phyloP scores from a whole-genome alignment of 2,888 invertebrate species.

The Apeira syringaria region DNA sequence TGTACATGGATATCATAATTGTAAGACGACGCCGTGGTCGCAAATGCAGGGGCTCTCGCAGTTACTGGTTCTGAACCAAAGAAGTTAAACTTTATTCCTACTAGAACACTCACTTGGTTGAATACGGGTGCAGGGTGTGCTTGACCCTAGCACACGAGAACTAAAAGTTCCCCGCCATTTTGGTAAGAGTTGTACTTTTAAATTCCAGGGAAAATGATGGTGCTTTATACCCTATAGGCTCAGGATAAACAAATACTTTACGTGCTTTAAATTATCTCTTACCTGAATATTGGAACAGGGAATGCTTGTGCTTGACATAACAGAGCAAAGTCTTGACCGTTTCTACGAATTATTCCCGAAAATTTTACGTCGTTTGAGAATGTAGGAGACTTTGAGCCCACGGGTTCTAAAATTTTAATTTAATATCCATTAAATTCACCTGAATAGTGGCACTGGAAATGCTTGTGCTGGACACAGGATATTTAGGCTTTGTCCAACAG shows the following conservation, averaged over 20 bases:
- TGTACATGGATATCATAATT: slow-evolving; percentile 67
- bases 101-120: slow-evolving; percentile 84
- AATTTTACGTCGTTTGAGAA: slow-evolving; percentile 88
- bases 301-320: slow-evolving; percentile 91
- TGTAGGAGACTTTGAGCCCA: slow-evolving; percentile 88
- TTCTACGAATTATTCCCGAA: slow-evolving; percentile 86
- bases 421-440: slow-evolving; percentile 75
- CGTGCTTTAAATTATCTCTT: slow-evolving; percentile 37
- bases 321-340: slow-evolving; percentile 85
- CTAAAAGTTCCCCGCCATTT: slow-evolving; percentile 78
- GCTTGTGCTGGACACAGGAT: slow-evolving; percentile 86
- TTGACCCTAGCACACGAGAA: slow-evolving; percentile 87
- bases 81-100: slow-evolving; percentile 31
- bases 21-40: slow-evolving; percentile 77
- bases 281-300: slow-evolving; percentile 85
- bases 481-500: slow-evolving; percentile 79
- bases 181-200: slow-evolving; percentile 84
- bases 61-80: slow-evolving; percentile 76
- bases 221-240: slow-evolving; percentile 85
- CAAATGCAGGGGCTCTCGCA: slow-evolving; percentile 77
- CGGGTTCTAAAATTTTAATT: slow-evolving; percentile 83
- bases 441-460: slow-evolving; percentile 87
- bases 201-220: slow-evolving; percentile 82
- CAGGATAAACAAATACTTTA: slow-evolving; percentile 52
- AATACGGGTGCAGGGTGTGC: slow-evolving; percentile 86